Percentiles rank a stretch among this genome's conserved stretches.
Conservation (phyloP, 2,797 vertebrate species). For the Liparis tanakae region DNA sequence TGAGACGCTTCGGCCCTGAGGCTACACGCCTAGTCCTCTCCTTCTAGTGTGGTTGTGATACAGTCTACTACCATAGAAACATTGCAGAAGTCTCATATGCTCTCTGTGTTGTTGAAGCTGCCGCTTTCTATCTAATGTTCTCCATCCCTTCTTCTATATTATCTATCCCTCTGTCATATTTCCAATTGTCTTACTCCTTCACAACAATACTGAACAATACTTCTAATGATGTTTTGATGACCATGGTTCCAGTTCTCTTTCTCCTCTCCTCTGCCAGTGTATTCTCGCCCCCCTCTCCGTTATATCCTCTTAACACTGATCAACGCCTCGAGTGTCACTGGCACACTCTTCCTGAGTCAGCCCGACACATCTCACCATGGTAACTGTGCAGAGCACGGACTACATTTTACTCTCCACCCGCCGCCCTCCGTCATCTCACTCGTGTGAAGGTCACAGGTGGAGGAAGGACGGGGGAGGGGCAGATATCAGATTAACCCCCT, state of each 20-base stretch:
- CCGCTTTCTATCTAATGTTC: conserved; percentile 1
- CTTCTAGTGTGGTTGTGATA: background rate
- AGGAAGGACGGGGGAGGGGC: conserved; percentile 8
- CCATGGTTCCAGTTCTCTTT: conserved; percentile 19
- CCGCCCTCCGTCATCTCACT: conserved; percentile 31
- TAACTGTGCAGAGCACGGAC: conserved; percentile 37
- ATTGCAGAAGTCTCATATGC: conserved; percentile 3
- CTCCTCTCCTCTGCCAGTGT: conserved; percentile 24
- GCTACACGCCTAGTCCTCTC: conserved; percentile 13
- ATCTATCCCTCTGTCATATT: background rate
- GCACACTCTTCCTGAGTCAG: conserved; percentile 40
- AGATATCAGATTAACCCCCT: conserved; percentile 56
- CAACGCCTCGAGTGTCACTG: conserved; percentile 49
- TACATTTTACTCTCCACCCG: conserved; percentile 46
- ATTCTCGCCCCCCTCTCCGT: conserved; percentile 19
- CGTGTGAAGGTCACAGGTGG: conserved; percentile 66
- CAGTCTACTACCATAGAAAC: conserved; percentile 26
- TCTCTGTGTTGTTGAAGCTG: background rate
- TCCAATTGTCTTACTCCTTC: background rate
- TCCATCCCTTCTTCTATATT: background rate
- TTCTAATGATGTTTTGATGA: conserved; percentile 1
- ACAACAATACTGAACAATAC: conserved; percentile 3
- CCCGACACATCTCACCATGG: conserved; percentile 57
- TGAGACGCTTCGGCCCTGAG: conserved; percentile 15
- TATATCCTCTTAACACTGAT: conserved; percentile 43